Evolutionary conservation across 2,113 vertebrate species (phyloP).

Genomic region (Lampris megalopsis): DNA sequence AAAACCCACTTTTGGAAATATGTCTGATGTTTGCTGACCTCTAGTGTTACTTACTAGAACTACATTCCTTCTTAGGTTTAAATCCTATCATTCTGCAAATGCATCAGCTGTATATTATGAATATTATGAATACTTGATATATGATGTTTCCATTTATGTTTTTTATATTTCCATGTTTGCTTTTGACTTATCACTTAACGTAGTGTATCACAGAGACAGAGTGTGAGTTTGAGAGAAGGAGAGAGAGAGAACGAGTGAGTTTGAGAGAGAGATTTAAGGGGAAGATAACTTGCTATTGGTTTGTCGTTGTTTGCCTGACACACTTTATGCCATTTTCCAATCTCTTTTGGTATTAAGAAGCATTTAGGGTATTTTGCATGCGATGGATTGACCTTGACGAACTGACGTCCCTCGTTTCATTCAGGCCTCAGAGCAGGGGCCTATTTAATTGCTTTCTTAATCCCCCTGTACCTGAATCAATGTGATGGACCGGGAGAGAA

Average conservation of each 20-base stretch:
- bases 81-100: constrained; percentile 49
- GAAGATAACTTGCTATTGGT: constrained; percentile 44
- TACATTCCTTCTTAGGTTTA: constrained; percentile 78
- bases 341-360: constrained; percentile 22
- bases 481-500: constrained; percentile 32
- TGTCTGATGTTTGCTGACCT: constrained; percentile 76
- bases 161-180: constrained; percentile 53
- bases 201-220: constrained; percentile 18
- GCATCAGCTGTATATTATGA: constrained; percentile 60
- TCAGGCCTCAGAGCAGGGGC: constrained; percentile 49
- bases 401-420: constrained; percentile 59
- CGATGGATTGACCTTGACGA: constrained; percentile 26
- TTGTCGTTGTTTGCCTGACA: constrained; percentile 53
- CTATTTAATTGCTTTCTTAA: constrained; percentile 53
- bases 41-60: constrained; percentile 76
- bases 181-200: constrained; percentile 53
- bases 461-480: constrained; percentile 52
- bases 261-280: not conserved
- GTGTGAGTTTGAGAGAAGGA: too few relatives aligned
- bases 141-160: constrained; percentile 54
- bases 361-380: constrained; percentile 48
- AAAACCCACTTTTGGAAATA: too few relatives aligned
- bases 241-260: not conserved
- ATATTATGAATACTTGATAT: constrained; percentile 69
- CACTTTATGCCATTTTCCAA: constrained; percentile 48